These are phyloP conservation scores for Alectura lathami DNA, from an alignment of 2,113 vertebrate genomes.

Conservation along the genomic window DNA sequence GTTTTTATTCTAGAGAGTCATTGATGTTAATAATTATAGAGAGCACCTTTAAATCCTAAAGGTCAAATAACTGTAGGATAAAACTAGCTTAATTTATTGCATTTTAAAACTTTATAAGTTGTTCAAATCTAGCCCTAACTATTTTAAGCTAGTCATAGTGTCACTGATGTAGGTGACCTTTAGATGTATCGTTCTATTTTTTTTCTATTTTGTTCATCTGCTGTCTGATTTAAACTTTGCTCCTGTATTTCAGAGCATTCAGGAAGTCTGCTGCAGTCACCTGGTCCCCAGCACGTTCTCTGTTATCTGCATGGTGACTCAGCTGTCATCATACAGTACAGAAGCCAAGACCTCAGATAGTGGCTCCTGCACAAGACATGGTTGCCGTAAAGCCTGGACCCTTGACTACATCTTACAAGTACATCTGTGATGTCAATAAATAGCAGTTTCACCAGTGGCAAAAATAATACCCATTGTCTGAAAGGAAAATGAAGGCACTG, in stretches of 20 bases:
- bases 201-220: neutral
- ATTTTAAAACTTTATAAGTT: neutral
- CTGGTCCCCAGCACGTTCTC: neutral
- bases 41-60: neutral
- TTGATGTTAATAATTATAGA: neutral
- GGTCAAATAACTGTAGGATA: neutral
- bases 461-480: neutral
- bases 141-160: neutral
- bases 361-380: neutral
- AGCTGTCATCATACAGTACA: neutral
- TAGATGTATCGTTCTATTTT: neutral
- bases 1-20: neutral
- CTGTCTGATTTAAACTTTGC: neutral
- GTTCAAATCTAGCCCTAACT: neutral
- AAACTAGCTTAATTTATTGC: neutral
- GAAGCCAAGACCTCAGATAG: neutral
- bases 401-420: rapidly evolving
- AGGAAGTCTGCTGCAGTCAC: neutral
- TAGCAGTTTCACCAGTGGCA: neutral
- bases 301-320: neutral
- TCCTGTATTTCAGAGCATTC: neutral
- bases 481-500: neutral
- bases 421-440: neutral
- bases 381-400: neutral
- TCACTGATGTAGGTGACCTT: neutral